phyloP scores from a whole-genome alignment of 2,888 invertebrate genomes.

The Eudasyphora cyanicolor region DNA sequence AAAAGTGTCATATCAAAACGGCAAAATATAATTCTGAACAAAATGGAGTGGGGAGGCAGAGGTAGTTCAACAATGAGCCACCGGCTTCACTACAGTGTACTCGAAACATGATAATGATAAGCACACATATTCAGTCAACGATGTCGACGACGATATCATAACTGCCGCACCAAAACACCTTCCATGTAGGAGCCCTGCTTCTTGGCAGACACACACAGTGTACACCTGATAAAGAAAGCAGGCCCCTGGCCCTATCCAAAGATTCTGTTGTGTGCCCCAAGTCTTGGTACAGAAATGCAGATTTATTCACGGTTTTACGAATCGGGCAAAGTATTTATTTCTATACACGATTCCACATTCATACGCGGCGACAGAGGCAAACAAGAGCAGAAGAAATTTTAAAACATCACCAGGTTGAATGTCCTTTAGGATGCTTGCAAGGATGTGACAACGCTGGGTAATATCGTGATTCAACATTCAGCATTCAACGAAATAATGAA shows the following conservation, averaged over 20 bases:
- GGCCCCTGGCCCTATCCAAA: constrained; percentile 1
- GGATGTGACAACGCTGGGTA: background rate
- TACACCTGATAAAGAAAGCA: background rate
- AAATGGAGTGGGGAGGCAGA: background rate
- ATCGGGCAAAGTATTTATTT: background rate
- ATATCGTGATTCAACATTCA: too few relatives aligned
- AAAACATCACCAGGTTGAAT: constrained; percentile 61
- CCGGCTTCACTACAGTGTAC: background rate
- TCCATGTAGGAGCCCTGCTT: background rate
- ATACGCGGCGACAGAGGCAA: background rate
- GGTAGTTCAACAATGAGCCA: background rate
- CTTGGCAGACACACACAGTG: background rate
- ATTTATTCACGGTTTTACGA: background rate
- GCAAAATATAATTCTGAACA: constrained; percentile 14
- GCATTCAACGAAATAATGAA: background rate
- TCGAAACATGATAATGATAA: constrained; percentile 8
- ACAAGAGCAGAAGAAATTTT: background rate
- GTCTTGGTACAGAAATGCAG: constrained; percentile 26
- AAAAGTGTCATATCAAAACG: constrained; percentile 49
- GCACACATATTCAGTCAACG: background rate
- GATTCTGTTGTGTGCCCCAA: constrained; percentile 30
- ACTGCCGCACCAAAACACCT: background rate
- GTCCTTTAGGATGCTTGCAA: constrained; percentile 46
- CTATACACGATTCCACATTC: background rate
- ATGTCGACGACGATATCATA: background rate